Evolutionary conservation across 2,888 invertebrate species (phyloP), one percentile per base, ranked within the genome.

Genomic region (Pristionchus exspectatus): DNA sequence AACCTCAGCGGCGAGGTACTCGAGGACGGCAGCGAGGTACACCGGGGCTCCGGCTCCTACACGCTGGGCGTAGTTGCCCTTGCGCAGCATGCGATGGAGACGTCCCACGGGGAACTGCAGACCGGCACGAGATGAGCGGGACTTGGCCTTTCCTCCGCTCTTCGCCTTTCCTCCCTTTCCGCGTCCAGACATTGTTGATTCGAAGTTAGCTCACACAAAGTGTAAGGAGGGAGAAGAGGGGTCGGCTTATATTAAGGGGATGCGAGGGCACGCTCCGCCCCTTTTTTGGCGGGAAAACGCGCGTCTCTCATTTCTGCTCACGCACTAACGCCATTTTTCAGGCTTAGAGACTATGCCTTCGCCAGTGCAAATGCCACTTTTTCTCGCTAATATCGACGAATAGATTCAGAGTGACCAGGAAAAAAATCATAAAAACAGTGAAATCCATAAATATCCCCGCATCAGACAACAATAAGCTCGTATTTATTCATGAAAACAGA

Each of bases 121-220:
- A 87, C 94, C 94, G 90, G 94, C 94, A 72, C 94, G 93, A n/a
- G 94, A 93, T 24, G 94, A 92, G 44, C 44, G 44, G 44, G 44
- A 50, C 44, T 50, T 50, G 44, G 44, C 44, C 44, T 50, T 50
- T 50, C 44, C 44, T 50, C 44, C 44, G 44, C 44, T 50, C 44
- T 50, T 50, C 44, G 44, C 44, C 96, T 97, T 97, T 88, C 97
- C 97, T 95, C 97, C 97, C 96, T 97, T 97, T 91, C 97, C 97
- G 90, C 97, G 97, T 91, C 97, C 97, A 95, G 97, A 97, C 97
- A 97, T 97, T n/a, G n/a, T n/a, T n/a, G n/a, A n/a, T n/a, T n/a
- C n/a, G n/a, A n/a, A n/a, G n/a, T n/a, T n/a, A n/a, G n/a, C n/a
- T n/a, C n/a, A n/a, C n/a, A n/a, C n/a, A n/a, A n/a, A n/a, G n/a